Evolutionary conservation across 2,888 invertebrate species (phyloP).

Genomic region (Netelia virgata): DNA sequence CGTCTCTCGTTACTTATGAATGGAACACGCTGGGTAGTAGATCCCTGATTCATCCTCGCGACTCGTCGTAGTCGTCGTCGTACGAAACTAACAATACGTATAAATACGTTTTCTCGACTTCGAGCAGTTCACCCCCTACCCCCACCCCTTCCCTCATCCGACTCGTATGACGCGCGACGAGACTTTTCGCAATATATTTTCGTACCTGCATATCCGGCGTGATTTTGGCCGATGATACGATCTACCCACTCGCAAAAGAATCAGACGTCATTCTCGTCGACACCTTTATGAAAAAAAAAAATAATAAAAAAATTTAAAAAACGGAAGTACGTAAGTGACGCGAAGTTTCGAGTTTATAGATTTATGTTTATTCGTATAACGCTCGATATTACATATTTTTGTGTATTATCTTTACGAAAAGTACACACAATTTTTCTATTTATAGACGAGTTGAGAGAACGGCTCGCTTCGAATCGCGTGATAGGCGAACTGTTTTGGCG

Average conservation of each 20-base stretch:
- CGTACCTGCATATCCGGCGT: constrained; percentile 33
- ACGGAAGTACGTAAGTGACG: not conserved
- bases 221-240: constrained; percentile 37
- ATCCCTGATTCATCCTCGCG: constrained; percentile 57
- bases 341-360: constrained; percentile 20
- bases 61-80: constrained; percentile 2
- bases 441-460: constrained; percentile 41
- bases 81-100: constrained; percentile 4
- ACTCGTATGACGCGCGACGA: constrained; percentile 32
- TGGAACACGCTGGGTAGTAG: constrained; percentile 33
- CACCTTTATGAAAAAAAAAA: not conserved
- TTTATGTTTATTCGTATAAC: constrained; percentile 33
- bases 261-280: not conserved
- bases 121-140: not conserved
- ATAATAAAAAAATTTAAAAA: not conserved
- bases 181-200: constrained; percentile 47
- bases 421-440: constrained; percentile 43
- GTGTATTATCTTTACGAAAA: constrained; percentile 15
- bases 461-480: constrained; percentile 54
- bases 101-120: constrained; percentile 6
- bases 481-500: constrained; percentile 32
- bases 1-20: constrained; percentile 45
- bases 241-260: constrained; percentile 10
- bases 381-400: constrained; percentile 10
- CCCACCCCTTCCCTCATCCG: not conserved